A percentile compares a stretch with the other conserved stretches of the same genome.
Evolutionary conservation across 2,797 vertebrate species (phyloP).

Genomic region (Ceryle rudis): DNA sequence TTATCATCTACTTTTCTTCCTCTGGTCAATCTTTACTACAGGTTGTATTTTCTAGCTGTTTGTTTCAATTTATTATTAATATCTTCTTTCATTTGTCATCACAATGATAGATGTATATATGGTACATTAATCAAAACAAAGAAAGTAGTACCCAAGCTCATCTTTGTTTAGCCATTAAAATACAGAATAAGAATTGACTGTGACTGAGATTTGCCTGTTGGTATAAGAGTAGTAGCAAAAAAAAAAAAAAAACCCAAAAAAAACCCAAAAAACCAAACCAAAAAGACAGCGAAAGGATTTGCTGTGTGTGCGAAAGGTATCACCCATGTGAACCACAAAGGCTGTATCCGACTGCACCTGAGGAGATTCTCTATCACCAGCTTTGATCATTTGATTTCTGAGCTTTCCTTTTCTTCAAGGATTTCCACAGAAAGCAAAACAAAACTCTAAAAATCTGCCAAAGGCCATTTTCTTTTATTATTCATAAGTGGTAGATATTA

Average conservation of each 20-base stretch:
- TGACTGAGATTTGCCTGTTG: neutral
- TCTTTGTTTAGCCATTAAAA: slow-evolving; percentile 10
- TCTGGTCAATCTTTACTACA: neutral
- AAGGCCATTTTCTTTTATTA: slow-evolving; percentile 52
- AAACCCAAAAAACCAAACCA: neutral
- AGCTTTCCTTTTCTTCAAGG: slow-evolving; percentile 14
- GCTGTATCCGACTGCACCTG: neutral
- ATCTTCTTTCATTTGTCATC: neutral
- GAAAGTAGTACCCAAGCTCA: neutral
- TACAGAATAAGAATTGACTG: neutral
- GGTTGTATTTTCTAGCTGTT: neutral
- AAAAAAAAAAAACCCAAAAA: neutral
- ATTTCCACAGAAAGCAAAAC: slow-evolving; percentile 25
- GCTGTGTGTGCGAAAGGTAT: neutral
- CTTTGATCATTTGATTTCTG: neutral
- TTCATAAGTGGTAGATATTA: slow-evolving; percentile 58
- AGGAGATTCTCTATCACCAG: neutral
- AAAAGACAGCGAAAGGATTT: neutral
- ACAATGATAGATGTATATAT: neutral
- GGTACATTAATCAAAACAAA: neutral
- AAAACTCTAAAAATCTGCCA: slow-evolving; percentile 17
- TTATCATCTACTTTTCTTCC: neutral
- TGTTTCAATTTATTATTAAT: neutral
- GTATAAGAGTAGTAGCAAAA: neutral
- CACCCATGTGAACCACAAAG: neutral